phyloP scores from a whole-genome alignment of 2,888 invertebrate species.

The Gastrophysa polygoni region DNA sequence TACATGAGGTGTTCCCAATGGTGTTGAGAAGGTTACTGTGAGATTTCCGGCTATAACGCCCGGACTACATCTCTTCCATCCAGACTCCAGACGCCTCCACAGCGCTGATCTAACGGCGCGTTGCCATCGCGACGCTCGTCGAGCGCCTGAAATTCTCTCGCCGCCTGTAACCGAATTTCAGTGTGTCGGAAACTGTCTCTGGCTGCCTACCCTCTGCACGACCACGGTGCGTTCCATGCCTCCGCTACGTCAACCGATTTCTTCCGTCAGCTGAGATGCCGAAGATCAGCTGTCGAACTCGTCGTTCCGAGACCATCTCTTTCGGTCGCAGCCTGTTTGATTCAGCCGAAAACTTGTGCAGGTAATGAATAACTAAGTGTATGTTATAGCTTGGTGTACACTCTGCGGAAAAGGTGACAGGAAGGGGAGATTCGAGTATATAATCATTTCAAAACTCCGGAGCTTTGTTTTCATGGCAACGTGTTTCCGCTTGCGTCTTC shows the following conservation, averaged over 20 bases:
- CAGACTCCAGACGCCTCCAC: neutral
- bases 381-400: neutral
- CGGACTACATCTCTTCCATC: neutral
- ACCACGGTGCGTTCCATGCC: neutral
- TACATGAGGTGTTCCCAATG: too few species aligned
- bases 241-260: neutral
- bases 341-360: neutral
- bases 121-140: neutral
- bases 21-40: too few species aligned
- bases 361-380: neutral
- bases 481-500: too few species aligned
- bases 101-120: neutral
- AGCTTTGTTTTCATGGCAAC: too few species aligned
- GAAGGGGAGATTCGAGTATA: too few species aligned
- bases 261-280: neutral
- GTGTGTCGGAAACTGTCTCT: neutral
- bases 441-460: too few species aligned
- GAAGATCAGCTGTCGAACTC: neutral
- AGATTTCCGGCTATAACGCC: too few species aligned
- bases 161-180: neutral
- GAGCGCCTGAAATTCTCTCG: neutral
- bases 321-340: neutral
- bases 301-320: neutral
- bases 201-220: neutral
- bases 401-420: too few species aligned